A percentile compares a stretch with the other conserved stretches of the same genome.
These are phyloP conservation scores for Phlogophora meticulosa DNA, from an alignment of 2,888 invertebrate genomes.

Conservation along the genomic window DNA sequence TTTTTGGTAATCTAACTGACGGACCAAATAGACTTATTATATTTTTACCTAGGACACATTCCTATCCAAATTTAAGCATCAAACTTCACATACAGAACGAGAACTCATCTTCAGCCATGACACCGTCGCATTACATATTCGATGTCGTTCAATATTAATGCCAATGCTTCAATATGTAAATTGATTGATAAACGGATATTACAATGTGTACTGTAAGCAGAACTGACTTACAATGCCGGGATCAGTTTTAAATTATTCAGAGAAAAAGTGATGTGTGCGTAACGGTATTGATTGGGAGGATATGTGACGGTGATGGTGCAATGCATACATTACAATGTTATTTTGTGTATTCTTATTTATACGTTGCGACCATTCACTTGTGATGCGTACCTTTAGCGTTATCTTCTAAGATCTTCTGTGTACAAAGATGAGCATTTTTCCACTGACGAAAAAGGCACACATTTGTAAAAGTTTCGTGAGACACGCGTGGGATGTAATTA, in stretches of 20 bases:
- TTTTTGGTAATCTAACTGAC: too few relatives aligned
- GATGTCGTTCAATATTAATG: slow-evolving; percentile 79
- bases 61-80: slow-evolving; percentile 12
- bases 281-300: slow-evolving; percentile 4
- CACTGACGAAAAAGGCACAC: too few relatives aligned
- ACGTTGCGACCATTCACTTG: too few relatives aligned
- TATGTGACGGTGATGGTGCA: background rate
- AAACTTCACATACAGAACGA: slow-evolving; percentile 6
- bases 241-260: slow-evolving; percentile 36
- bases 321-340: background rate
- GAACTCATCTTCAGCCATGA: slow-evolving; percentile 40
- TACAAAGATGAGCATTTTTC: too few relatives aligned
- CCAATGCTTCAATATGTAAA: slow-evolving; percentile 77
- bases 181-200: slow-evolving; percentile 77
- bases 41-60: too few relatives aligned
- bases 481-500: background rate
- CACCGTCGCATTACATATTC: slow-evolving; percentile 74
- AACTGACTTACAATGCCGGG: slow-evolving; percentile 50
- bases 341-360: background rate
- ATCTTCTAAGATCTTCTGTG: too few relatives aligned
- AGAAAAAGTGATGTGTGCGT: slow-evolving; percentile 10
- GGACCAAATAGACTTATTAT: too few relatives aligned
- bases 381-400: too few relatives aligned
- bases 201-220: slow-evolving; percentile 53
- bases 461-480: too few relatives aligned